Conservation (phyloP, 2,888 invertebrate species). For the Coremacera marginata region DNA sequence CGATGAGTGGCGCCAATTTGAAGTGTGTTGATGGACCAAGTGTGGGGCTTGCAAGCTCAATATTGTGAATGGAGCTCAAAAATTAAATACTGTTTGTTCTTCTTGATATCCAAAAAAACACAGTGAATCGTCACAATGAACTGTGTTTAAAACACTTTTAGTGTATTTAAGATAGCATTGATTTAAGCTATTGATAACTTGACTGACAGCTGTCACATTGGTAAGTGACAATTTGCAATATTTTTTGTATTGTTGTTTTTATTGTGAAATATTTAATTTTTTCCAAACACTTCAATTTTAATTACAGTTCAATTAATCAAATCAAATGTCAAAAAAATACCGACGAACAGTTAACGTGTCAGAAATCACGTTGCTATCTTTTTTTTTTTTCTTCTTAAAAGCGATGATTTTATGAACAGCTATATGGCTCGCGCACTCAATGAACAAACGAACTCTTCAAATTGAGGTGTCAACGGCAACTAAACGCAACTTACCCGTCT, state of each 20-base stretch:
- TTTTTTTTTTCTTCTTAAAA: constrained; percentile 7
- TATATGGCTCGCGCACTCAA: constrained; percentile 23
- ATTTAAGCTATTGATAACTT: neutral
- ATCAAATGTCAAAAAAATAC: constrained; percentile 30
- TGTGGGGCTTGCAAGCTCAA: neutral
- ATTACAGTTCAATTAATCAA: constrained; percentile 30
- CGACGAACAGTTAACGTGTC: constrained; percentile 10
- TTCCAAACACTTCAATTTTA: constrained; percentile 11
- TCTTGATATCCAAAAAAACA: neutral
- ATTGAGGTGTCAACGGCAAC: constrained; percentile 63
- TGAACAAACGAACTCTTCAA: constrained; percentile 59
- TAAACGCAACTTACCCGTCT: constrained; percentile 55
- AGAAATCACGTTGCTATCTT: neutral
- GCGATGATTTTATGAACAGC: neutral
- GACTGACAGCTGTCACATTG: constrained; percentile 25
- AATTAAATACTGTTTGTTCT: no score
- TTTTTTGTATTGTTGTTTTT: neutral
- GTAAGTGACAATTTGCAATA: constrained; percentile 12
- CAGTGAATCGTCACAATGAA: no score
- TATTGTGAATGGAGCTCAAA: neutral
- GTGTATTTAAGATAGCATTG: no score
- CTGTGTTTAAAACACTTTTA: no score
- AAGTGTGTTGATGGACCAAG: neutral
- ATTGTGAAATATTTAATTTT: neutral
- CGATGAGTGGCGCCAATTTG: constrained; percentile 60